phyloP scores from a whole-genome alignment of 1,140 invertebrate species.

The Brachionus koreanus region DNA sequence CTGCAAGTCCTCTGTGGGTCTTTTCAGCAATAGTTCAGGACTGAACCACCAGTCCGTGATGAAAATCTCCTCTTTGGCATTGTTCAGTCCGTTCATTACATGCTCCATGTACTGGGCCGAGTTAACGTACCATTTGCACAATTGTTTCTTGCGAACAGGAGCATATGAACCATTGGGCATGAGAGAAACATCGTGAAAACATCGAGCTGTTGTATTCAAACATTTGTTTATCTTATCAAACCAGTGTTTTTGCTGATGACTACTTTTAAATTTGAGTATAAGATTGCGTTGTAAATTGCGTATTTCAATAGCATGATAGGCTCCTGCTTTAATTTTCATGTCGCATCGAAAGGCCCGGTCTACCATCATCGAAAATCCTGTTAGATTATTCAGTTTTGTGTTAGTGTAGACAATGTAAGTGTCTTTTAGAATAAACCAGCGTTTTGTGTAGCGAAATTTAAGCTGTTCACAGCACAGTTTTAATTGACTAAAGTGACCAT shows the following conservation, averaged over 20 bases:
- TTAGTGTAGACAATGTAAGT: conserved; percentile 36
- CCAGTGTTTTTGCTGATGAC: conserved; percentile 2
- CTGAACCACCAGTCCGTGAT: conserved; percentile 93
- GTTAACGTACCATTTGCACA: conserved; percentile 64
- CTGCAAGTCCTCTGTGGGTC: conserved; percentile 73
- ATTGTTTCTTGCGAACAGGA: not conserved
- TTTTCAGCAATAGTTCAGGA: conserved; percentile 87
- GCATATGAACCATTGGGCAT: conserved; percentile 36
- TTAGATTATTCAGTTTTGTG: not conserved
- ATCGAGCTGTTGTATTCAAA: conserved; percentile 11
- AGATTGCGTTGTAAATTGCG: conserved; percentile 27
- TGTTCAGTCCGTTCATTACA: conserved; percentile 79
- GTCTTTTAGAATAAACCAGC: conserved; percentile 44
- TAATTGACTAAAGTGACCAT: conserved; percentile 24
- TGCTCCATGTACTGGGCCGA: conserved; percentile 78
- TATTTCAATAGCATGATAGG: conserved; percentile 33
- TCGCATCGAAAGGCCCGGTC: conserved; percentile 22
- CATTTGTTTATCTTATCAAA: not conserved
- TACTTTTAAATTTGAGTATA: conserved; percentile 29
- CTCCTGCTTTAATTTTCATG: not conserved
- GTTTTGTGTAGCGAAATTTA: conserved; percentile 6
- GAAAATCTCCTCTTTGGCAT: conserved; percentile 85
- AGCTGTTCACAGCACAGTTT: conserved; percentile 26
- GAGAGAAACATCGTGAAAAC: not conserved
- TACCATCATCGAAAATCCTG: conserved; percentile 26